Conservation (phyloP, 2,113 vertebrate genomes). For the Grammomys dolichurus region DNA sequence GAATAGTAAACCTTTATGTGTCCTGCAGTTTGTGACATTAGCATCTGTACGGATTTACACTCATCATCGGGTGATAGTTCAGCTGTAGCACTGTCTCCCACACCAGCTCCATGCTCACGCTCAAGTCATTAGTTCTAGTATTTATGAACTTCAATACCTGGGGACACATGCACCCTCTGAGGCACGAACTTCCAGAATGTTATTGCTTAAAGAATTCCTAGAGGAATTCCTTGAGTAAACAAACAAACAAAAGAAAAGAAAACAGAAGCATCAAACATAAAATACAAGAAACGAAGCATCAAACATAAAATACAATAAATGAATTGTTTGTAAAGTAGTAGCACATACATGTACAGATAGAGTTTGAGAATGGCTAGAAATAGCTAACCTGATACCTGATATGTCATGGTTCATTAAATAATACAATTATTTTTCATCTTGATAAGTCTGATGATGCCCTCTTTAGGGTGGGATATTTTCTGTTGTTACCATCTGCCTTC, state of each 20-base stretch:
- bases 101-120: background rate
- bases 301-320: conserved; percentile 21
- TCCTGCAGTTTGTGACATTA: background rate
- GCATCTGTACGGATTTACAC: background rate
- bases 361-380: conserved; percentile 10
- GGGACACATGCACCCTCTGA: background rate
- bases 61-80: background rate
- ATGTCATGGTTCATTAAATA: background rate
- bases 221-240: conserved; percentile 29
- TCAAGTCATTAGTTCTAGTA: background rate
- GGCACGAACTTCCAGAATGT: background rate
- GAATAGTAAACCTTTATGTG: background rate
- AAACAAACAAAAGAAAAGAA: background rate
- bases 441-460: background rate
- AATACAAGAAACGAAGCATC: background rate
- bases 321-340: background rate
- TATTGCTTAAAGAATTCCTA: conserved; percentile 32
- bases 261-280: background rate
- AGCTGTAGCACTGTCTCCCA: background rate
- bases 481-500: background rate
- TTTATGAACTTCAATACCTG: background rate
- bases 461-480: background rate
- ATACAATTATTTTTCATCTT: background rate
- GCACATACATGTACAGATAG: background rate
- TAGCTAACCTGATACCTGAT: conserved; percentile 8